Evolutionary conservation across 2,113 vertebrate species (phyloP).

Genomic region (Chauna torquata): DNA sequence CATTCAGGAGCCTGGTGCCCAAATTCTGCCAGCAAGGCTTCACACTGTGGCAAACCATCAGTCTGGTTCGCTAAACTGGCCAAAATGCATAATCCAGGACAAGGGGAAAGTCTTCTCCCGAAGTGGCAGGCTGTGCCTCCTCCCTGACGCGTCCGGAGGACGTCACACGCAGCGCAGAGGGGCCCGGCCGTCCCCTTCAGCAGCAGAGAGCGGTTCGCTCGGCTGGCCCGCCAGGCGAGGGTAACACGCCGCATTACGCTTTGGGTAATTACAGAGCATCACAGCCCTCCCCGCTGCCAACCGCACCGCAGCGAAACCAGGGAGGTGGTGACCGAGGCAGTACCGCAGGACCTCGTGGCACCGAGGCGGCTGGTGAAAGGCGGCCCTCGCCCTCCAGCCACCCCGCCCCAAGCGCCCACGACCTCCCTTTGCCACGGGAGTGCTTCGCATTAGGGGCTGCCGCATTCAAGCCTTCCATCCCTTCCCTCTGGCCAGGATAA

Average conservation of each 20-base stretch:
- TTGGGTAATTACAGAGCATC: neutral
- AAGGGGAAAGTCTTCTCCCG: neutral
- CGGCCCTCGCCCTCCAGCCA: fast-evolving
- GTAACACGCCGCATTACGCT: neutral
- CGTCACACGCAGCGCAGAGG: neutral
- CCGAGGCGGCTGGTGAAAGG: fast-evolving
- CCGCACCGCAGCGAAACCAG: neutral
- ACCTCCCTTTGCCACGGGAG: neutral
- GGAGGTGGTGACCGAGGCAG: neutral
- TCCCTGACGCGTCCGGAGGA: fast-evolving
- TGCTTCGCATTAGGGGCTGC: neutral
- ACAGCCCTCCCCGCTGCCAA: neutral
- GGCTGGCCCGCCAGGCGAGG: neutral
- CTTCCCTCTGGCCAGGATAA: neutral
- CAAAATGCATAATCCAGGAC: neutral
- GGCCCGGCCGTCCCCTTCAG: neutral
- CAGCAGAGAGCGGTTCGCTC: fast-evolving
- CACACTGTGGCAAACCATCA: neutral
- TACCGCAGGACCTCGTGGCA: neutral
- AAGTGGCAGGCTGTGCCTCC: neutral
- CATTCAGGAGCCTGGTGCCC: neutral
- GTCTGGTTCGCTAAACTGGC: fast-evolving
- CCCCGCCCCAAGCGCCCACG: neutral
- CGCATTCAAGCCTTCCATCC: neutral
- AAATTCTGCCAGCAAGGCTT: neutral